phyloP scores from a whole-genome alignment of 2,113 vertebrate species.

The Alectura lathami region DNA sequence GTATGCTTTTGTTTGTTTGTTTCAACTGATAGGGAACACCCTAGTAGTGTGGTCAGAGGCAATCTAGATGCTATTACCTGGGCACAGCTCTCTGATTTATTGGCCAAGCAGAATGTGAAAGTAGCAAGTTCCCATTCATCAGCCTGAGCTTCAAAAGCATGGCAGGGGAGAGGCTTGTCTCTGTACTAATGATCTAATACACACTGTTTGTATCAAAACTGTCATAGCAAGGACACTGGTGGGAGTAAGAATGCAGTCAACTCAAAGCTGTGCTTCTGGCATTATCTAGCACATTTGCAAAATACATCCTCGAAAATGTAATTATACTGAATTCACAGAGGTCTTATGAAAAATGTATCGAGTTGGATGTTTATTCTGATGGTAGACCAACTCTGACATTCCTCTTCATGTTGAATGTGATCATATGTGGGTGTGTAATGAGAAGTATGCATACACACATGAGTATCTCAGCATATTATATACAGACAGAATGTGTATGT shows the following conservation, averaged over 20 bases:
- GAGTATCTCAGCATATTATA: neutral
- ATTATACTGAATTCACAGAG: constrained; percentile 44
- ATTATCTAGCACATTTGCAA: constrained; percentile 22
- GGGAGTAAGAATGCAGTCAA: constrained; percentile 13
- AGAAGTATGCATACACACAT: neutral
- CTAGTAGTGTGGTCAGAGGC: neutral
- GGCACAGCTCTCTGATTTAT: neutral
- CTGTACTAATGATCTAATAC: constrained; percentile 38
- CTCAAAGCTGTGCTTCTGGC: constrained; percentile 35
- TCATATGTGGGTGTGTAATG: neutral
- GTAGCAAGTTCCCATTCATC: constrained; percentile 15
- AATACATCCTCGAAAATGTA: constrained; percentile 4
- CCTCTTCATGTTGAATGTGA: neutral
- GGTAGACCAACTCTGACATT: neutral
- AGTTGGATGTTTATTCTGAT: neutral
- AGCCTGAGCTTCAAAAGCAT: constrained; percentile 17
- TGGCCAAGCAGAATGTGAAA: neutral
- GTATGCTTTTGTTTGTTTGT: neutral
- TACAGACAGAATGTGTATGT: neutral
- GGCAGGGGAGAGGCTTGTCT: neutral
- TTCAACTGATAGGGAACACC: constrained; percentile 6
- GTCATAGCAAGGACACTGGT: constrained; percentile 49
- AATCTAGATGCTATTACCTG: neutral
- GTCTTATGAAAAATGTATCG: constrained; percentile 25
- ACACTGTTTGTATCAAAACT: constrained; percentile 34